Conservation (phyloP, 2,113 vertebrate genomes). For the Telmatochromis sp. region DNA sequence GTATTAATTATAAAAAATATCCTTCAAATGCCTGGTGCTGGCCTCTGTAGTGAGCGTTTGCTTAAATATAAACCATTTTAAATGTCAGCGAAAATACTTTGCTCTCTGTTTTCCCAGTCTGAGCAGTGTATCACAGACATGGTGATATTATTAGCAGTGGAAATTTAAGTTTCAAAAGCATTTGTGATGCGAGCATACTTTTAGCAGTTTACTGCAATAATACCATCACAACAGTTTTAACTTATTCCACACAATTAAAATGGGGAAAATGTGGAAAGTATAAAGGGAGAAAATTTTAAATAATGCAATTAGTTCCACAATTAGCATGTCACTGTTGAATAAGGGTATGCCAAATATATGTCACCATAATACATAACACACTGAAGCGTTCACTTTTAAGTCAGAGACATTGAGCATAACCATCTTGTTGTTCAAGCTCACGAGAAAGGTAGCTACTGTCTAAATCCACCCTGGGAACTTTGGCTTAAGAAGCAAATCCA, state of each 20-base stretch:
- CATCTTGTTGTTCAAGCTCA: not conserved
- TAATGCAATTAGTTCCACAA: conserved; percentile 23
- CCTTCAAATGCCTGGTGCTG: not conserved
- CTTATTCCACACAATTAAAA: conserved; percentile 15
- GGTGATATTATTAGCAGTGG: not conserved
- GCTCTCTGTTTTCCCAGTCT: not conserved
- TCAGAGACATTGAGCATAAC: not conserved
- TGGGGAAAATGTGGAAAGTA: not conserved
- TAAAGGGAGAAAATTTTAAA: conserved; percentile 16
- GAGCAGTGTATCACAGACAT: not conserved
- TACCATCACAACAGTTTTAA: not conserved
- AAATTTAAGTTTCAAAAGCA: conserved; percentile 21
- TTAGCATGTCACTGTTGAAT: not conserved
- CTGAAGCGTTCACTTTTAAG: not conserved
- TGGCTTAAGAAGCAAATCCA: not conserved
- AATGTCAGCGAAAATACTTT: not conserved
- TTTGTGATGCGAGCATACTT: not conserved
- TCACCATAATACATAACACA: not conserved
- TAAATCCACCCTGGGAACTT: not conserved
- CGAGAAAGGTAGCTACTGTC: not conserved
- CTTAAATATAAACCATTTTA: not conserved
- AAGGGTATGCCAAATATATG: not conserved
- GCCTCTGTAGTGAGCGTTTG: not conserved
- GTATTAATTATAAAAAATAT: not conserved
- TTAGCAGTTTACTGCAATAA: conserved; percentile 8